A percentile compares a stretch with the other conserved stretches of the same genome.
These are phyloP conservation scores for Lophotis ruficrista DNA, from an alignment of 2,113 vertebrate species.

Conservation along the genomic window DNA sequence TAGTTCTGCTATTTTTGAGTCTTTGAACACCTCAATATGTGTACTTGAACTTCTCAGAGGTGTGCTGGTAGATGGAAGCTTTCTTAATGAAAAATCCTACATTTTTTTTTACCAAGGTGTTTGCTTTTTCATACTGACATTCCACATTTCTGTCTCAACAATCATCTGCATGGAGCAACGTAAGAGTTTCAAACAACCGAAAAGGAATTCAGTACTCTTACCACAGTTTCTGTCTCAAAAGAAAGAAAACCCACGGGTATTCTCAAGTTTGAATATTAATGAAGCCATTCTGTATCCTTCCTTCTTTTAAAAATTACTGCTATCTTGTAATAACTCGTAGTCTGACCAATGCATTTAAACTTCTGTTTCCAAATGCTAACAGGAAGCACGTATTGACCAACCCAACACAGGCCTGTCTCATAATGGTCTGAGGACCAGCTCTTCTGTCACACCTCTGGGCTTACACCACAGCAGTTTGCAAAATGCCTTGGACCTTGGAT, in stretches of 20 bases:
- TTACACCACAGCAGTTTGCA: neutral
- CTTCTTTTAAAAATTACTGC: neutral
- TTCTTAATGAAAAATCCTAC: neutral
- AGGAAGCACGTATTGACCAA: neutral
- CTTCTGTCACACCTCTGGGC: neutral
- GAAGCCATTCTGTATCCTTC: neutral
- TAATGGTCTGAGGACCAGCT: accelerated
- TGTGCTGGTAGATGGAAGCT: neutral
- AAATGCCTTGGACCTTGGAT: neutral
- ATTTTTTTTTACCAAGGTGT: neutral
- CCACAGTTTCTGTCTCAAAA: neutral
- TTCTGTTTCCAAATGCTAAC: neutral
- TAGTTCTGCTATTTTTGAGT: neutral
- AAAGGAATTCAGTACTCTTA: neutral
- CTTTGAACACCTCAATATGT: accelerated
- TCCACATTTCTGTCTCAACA: neutral
- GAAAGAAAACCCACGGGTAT: neutral
- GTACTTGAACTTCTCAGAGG: neutral
- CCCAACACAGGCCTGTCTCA: accelerated
- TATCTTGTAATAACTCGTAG: neutral
- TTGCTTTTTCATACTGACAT: neutral
- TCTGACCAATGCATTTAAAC: neutral
- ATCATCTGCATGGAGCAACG: neutral
- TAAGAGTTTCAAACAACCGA: neutral
- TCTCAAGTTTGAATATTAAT: neutral